These are phyloP conservation scores for Neodiprion fabricii DNA, from an alignment of 1,140 invertebrate genomes.

Conservation along the genomic window DNA sequence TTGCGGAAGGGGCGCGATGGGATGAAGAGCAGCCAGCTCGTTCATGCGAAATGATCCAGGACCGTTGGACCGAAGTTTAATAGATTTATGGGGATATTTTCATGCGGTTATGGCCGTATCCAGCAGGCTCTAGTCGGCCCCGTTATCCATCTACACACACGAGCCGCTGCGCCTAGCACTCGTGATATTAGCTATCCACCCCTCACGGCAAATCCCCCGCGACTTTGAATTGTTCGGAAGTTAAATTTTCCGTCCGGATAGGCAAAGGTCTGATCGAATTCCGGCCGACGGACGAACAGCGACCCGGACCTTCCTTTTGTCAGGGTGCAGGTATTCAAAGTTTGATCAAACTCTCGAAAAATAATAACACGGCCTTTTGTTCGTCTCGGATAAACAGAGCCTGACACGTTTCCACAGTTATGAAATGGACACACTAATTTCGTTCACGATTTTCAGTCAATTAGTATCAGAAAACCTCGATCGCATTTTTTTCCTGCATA, in stretches of 20 bases:
- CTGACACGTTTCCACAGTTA: too few species aligned
- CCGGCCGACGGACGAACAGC: neutral
- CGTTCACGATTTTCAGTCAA: too few species aligned
- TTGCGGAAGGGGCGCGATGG: too few species aligned
- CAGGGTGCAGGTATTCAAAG: too few species aligned
- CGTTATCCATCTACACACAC: neutral
- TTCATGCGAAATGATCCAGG: slow-evolving; percentile 38
- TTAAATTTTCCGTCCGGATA: neutral
- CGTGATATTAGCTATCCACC: neutral
- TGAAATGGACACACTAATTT: too few species aligned
- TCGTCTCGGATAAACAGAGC: too few species aligned
- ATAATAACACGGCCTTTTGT: too few species aligned
- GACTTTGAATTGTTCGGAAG: slow-evolving; percentile 2
- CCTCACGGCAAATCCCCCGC: neutral
- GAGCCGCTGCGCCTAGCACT: neutral
- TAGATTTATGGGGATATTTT: slow-evolving; percentile 32
- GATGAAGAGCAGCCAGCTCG: slow-evolving; percentile 22
- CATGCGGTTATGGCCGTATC: slow-evolving; percentile 17
- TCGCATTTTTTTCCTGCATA: too few species aligned
- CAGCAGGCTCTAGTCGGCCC: neutral
- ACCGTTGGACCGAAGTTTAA: slow-evolving; percentile 31
- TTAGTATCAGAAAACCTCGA: too few species aligned
- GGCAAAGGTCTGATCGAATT: neutral
- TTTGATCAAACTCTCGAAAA: too few species aligned
- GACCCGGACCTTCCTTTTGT: neutral